Conservation (phyloP, 2,797 vertebrate genomes). For the Paguma larvata region DNA sequence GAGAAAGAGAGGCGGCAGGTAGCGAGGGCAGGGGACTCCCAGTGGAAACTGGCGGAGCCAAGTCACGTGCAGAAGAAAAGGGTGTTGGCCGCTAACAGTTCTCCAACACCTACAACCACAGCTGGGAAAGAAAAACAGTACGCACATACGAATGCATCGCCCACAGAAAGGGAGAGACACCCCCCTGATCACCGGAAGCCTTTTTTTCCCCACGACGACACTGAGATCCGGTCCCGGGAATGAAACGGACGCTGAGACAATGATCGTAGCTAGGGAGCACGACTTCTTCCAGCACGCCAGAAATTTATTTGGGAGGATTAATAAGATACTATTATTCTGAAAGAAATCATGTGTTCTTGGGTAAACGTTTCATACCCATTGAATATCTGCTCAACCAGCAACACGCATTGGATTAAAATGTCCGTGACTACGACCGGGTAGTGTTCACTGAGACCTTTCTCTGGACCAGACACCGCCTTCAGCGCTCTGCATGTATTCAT, state of each 20-base stretch:
- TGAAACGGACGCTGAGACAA: neutral
- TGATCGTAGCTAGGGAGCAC: neutral
- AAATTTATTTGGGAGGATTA: neutral
- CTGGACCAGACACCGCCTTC: neutral
- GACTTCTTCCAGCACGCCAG: neutral
- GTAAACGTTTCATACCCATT: neutral
- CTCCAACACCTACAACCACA: neutral
- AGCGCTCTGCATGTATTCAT: too few species aligned
- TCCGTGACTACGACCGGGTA: neutral
- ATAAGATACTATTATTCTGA: neutral
- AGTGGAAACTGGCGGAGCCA: neutral
- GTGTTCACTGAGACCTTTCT: neutral
- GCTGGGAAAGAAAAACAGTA: neutral
- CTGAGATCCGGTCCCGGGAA: neutral
- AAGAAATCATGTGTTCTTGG: neutral
- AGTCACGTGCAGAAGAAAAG: neutral
- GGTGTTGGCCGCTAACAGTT: accelerated
- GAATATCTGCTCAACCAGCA: neutral
- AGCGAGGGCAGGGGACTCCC: accelerated
- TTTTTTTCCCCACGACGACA: neutral
- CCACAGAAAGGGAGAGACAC: neutral
- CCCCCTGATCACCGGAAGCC: neutral
- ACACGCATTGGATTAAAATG: neutral
- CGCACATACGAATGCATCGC: accelerated
- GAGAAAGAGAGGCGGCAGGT: neutral